phyloP scores from a whole-genome alignment of 2,113 vertebrate genomes.

The Scomber japonicus region DNA sequence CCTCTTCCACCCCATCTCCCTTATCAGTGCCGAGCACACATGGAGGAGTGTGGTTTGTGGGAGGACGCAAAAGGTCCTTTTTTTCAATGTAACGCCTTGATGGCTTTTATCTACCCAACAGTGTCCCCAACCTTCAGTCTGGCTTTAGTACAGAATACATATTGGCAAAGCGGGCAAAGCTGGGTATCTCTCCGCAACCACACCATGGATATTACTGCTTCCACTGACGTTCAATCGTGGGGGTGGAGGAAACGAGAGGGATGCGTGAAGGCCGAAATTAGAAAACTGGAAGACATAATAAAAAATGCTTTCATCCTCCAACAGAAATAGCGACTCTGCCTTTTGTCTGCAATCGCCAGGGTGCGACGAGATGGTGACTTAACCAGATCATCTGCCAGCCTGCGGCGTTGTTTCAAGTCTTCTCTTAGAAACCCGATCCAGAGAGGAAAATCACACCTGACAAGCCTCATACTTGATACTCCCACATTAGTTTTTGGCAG shows the following conservation, averaged over 20 bases:
- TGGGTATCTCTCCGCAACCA: conserved; percentile 41
- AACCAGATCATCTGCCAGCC: conserved; percentile 16
- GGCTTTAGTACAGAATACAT: conserved; percentile 60
- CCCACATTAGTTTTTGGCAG: conserved; percentile 15
- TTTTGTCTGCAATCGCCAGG: conserved; percentile 34
- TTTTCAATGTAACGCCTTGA: conserved; percentile 62
- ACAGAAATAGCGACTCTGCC: conserved; percentile 47
- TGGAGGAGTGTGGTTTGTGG: conserved; percentile 63
- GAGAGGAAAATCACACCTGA: conserved; percentile 19
- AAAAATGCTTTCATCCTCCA: conserved; percentile 34
- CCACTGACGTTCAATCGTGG: conserved; percentile 19
- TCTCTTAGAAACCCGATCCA: neutral
- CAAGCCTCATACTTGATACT: conserved; percentile 5
- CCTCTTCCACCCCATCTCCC: conserved; percentile 73
- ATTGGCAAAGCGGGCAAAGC: conserved; percentile 10
- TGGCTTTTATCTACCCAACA: conserved; percentile 72
- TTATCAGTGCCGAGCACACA: conserved; percentile 81
- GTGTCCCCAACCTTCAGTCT: conserved; percentile 58
- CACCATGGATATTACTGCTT: conserved; percentile 34
- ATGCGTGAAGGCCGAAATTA: conserved; percentile 42
- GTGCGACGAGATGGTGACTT: neutral
- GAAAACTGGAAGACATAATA: conserved; percentile 44
- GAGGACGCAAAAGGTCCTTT: conserved; percentile 72
- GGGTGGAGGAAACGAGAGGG: neutral
- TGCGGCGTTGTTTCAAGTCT: neutral